Percentiles rank a stretch among this genome's conserved stretches.
phyloP scores from a whole-genome alignment of 1,140 invertebrate species.

The Philotrypesis tridentata region DNA sequence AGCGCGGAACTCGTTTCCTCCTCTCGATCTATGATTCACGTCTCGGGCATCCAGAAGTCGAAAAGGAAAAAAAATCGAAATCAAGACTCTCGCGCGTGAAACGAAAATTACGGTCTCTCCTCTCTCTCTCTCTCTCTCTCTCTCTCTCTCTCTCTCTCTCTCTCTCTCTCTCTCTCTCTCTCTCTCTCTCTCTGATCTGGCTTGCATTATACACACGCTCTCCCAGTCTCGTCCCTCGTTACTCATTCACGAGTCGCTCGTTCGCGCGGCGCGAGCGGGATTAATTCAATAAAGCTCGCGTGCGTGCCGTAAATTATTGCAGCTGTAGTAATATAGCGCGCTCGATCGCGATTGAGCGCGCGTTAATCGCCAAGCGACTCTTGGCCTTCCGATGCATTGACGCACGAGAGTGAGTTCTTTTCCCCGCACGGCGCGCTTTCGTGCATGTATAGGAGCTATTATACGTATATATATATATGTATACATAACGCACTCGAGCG shows the following conservation, averaged over 20 bases:
- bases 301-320: neutral
- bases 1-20: too few relatives aligned
- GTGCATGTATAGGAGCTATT: too few relatives aligned
- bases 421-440: too few relatives aligned
- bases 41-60: neutral
- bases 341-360: neutral
- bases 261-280: neutral
- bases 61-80: neutral
- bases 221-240: neutral
- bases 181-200: too few relatives aligned
- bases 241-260: neutral
- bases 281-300: constrained; percentile 12
- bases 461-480: too few relatives aligned
- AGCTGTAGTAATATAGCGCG: neutral
- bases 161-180: too few relatives aligned
- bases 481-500: too few relatives aligned
- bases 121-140: too few relatives aligned
- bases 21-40: too few relatives aligned
- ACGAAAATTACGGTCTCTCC: neutral
- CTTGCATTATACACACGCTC: neutral
- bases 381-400: constrained; percentile 3
- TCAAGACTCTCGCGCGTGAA: neutral
- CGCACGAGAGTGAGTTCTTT: neutral
- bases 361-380: neutral
- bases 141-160: too few relatives aligned